Evolutionary conservation across 92 coral and sea anemone species (phyloP).

Genomic region (Actinostola sp.): DNA sequence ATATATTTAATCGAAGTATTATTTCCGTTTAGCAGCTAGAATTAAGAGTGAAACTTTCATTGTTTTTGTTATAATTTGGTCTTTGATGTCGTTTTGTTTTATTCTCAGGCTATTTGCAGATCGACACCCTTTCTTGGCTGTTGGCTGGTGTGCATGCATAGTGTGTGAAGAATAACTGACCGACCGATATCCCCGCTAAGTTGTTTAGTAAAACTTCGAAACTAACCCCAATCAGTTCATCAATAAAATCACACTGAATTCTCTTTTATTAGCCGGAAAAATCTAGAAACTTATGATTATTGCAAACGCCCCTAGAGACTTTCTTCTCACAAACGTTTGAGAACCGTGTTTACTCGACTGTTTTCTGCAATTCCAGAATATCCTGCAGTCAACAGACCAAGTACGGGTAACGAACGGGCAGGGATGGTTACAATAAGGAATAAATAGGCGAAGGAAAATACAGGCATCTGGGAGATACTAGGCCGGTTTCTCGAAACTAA

Average conservation of each 20-base stretch:
- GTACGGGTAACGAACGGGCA: too few species aligned
- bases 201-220: neutral
- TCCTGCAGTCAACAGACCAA: constrained; percentile 3
- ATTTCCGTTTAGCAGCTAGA: too few species aligned
- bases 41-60: too few species aligned
- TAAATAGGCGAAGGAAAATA: too few species aligned
- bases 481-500: too few species aligned
- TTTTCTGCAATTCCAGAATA: constrained; percentile 1
- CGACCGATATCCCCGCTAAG: neutral
- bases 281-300: neutral
- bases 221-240: too few species aligned
- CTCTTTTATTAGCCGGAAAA: neutral
- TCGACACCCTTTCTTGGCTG: neutral
- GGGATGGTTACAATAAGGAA: too few species aligned
- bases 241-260: neutral
- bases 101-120: neutral
- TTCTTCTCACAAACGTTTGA: neutral
- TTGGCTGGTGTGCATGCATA: too few species aligned
- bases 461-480: too few species aligned
- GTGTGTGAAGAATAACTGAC: neutral
- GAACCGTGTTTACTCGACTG: neutral
- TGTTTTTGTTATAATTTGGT: too few species aligned
- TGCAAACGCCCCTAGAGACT: neutral
- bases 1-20: neutral
- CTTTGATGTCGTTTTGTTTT: too few species aligned